Percentiles rank a stretch among this genome's conserved stretches.
Conservation (phyloP, 2,797 vertebrate genomes). For the Acanthopagrus latus region DNA sequence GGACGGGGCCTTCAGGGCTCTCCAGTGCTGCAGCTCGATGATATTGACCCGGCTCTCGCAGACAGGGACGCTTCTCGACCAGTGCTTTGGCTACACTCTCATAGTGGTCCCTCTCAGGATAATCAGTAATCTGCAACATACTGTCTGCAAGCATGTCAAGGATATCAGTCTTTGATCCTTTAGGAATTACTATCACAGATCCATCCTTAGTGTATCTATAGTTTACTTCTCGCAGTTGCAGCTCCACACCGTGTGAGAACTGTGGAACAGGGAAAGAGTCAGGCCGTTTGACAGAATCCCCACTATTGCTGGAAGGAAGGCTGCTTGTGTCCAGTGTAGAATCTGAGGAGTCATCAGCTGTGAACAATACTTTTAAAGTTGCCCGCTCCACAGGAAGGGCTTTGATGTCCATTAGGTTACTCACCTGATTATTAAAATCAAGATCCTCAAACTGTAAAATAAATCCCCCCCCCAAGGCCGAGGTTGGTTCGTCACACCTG, state of each 20-base stretch:
- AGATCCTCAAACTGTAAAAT: slow-evolving; percentile 38
- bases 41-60: neutral
- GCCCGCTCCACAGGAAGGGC: neutral
- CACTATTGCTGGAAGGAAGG: neutral
- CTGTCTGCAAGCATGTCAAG: slow-evolving; percentile 21
- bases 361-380: slow-evolving; percentile 19
- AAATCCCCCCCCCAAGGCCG: slow-evolving; percentile 1
- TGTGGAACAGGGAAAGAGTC: slow-evolving; percentile 27
- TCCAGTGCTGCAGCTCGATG: no score
- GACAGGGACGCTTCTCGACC: slow-evolving; percentile 13
- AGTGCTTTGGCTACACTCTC: slow-evolving; percentile 13
- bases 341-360: neutral
- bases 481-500: slow-evolving; percentile 3
- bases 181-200: slow-evolving; percentile 18
- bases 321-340: slow-evolving; percentile 22
- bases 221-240: slow-evolving; percentile 6
- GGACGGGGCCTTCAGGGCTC: no score
- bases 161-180: slow-evolving; percentile 30
- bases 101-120: slow-evolving; percentile 26
- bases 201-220: slow-evolving; percentile 1
- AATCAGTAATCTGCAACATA: slow-evolving; percentile 16
- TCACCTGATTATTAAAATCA: neutral
- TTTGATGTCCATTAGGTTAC: neutral
- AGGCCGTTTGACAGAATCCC: slow-evolving; percentile 30
- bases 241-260: slow-evolving; percentile 27